Conservation (phyloP, 2,888 invertebrate species). For the Podabrus alpinus region DNA sequence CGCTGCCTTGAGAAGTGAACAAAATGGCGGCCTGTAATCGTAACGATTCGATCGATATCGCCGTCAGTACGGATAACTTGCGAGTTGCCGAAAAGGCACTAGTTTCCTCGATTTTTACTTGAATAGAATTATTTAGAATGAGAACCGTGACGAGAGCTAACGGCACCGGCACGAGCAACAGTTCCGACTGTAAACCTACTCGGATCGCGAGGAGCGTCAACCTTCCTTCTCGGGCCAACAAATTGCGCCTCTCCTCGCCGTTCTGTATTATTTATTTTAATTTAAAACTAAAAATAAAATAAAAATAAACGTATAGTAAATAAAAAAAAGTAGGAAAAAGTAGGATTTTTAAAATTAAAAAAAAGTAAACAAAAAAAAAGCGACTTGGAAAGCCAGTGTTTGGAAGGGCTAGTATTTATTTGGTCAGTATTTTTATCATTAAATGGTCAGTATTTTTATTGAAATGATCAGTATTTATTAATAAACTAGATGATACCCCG, state of each 20-base stretch:
- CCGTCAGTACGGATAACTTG: background rate
- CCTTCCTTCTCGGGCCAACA: background rate
- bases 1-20: background rate
- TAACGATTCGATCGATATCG: background rate
- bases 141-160: background rate
- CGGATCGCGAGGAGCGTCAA: background rate
- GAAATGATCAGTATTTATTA: no score
- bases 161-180: background rate
- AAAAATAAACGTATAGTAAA: no score
- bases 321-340: background rate
- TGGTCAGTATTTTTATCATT: no score
- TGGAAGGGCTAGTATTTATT: no score
- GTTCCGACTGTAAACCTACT: background rate
- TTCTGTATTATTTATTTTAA: background rate
- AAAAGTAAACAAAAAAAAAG: background rate
- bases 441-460: no score
- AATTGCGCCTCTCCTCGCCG: background rate
- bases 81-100: background rate
- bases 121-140: background rate
- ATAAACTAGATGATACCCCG: no score
- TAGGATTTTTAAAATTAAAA: background rate
- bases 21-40: background rate
- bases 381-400: background rate
- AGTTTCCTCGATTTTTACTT: background rate
- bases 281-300: background rate